Percentiles rank a stretch among this genome's conserved stretches.
Evolutionary conservation across 2,797 vertebrate species (phyloP).

Genomic region (Arremon aurantiirostris): DNA sequence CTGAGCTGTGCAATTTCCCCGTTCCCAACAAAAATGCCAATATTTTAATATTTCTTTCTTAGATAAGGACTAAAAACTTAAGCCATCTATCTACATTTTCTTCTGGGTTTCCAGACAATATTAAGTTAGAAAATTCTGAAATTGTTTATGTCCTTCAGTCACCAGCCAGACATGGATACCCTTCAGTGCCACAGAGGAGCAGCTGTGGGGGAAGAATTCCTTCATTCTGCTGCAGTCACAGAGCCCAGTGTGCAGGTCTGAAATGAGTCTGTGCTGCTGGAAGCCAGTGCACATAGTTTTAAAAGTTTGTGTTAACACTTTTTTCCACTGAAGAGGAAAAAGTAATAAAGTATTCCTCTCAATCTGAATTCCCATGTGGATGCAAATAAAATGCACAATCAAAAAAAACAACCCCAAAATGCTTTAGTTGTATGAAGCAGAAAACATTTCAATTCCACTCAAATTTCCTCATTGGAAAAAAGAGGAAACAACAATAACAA

Average conservation of each 20-base stretch:
- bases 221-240: background rate
- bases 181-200: no score
- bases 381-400: background rate
- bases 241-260: background rate
- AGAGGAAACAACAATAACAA: background rate
- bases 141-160: background rate
- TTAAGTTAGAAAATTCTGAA: background rate
- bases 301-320: background rate
- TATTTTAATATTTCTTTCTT: background rate
- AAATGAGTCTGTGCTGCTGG: background rate
- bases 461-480: background rate
- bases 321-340: background rate
- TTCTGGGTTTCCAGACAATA: background rate
- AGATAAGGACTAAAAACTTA: background rate
- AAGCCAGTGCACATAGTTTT: background rate
- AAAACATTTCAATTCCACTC: background rate
- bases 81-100: background rate
- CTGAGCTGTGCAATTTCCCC: background rate
- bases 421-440: background rate
- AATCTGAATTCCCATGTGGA: background rate
- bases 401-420: background rate
- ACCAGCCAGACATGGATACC: background rate
- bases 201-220: background rate
- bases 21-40: background rate
- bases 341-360: background rate